Base-by-base conservation (phyloP, 2,888 invertebrate genomes). In the Craniophora ligustri region DNA sequence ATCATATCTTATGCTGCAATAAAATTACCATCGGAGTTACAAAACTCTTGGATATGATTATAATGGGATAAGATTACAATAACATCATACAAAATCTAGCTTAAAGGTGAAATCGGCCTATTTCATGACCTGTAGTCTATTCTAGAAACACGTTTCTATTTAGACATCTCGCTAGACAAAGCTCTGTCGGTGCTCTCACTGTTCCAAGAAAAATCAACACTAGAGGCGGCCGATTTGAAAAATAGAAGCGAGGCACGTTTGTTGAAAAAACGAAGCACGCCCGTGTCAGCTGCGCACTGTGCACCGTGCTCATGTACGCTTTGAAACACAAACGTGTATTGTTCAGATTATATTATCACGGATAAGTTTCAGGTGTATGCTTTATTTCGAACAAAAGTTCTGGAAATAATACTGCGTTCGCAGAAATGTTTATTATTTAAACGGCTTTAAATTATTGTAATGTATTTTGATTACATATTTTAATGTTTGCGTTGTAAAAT, bases 191-290 rank as follows among this genome's bases (percentile, higher is more conserved):
- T 47, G 35, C 26, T 36, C 57, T 2, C 46, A 44, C 31, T 38
- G 67, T 47, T 67, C 11, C 47, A 49, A 67, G 57, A 57, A 69
- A 69, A 71, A 72, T 70, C 72, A 71, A 66, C 69, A 72, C 44
- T 38, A 54, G 59, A 54, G 48, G 32, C 38, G 30, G 54, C 49
- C 47, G 66, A 53, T 61, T 72, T 69, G 42, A 62, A 69, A n/a
- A 71, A 71, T 69, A 66, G 67, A 54, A 44, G 46, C 44, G 41
- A 65, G 49, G 49, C 69, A 68, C 69, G 69, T 69, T 15, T 21
- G 40, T 42, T 50, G 36, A 59, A 64, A 67, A 69, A 67, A 35
- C 53, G 49, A 46, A 58, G 39, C 36, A 46, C 35, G 34, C 23
- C 23, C 36, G 46, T 28, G 64, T 64, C 64, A 48, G 49, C 62